Evolutionary conservation across 2,113 vertebrate species (phyloP).

Genomic region (Eclectus roratus): DNA sequence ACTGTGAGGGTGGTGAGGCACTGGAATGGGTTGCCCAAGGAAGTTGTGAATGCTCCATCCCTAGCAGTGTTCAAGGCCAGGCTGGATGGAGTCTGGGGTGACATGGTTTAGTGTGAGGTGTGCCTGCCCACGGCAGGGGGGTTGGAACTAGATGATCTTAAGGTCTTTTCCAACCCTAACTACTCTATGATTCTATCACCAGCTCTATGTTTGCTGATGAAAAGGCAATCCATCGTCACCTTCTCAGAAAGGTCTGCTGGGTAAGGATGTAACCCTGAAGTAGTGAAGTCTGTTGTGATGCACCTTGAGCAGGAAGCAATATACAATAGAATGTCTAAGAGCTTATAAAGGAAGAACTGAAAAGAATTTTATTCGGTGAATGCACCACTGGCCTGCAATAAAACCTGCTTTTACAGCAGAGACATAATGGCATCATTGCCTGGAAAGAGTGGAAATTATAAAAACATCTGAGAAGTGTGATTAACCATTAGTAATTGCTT

Average conservation of each 20-base stretch:
- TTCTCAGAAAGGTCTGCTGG: not conserved
- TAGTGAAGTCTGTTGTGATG: not conserved
- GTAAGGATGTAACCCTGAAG: not conserved
- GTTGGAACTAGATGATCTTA: not conserved
- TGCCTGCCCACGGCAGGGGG: not conserved
- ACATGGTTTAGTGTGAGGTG: not conserved
- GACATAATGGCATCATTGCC: not conserved
- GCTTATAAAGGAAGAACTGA: not conserved
- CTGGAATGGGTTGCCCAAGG: not conserved
- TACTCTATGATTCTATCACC: not conserved
- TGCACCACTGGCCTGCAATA: not conserved
- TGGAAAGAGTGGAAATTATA: not conserved
- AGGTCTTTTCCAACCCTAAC: not conserved
- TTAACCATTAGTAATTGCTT: not conserved
- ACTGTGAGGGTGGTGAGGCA: not conserved
- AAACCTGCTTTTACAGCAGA: not conserved
- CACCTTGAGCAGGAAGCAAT: not conserved
- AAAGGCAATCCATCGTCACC: not conserved
- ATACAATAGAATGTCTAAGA: not conserved
- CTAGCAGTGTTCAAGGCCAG: not conserved
- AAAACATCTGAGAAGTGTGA: not conserved
- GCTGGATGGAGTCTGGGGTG: not conserved
- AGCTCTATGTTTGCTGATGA: not conserved
- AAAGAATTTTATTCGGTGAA: not conserved
- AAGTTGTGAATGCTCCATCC: not conserved